Percentiles rank a stretch among this genome's conserved stretches.
Conservation (phyloP, 2,797 vertebrate species). For the Melopsittacus undulatus region DNA sequence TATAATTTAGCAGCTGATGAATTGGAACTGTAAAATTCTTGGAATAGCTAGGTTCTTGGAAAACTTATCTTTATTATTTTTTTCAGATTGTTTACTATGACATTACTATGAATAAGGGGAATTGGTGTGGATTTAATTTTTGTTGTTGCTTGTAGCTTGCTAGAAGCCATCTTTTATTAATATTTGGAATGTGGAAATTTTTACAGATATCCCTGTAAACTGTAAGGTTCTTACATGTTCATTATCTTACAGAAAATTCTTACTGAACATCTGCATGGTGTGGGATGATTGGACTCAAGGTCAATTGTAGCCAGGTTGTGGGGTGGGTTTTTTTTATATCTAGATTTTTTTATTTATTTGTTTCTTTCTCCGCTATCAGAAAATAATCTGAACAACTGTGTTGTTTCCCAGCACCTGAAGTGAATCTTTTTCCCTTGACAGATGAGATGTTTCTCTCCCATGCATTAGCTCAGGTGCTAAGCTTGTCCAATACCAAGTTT, state of each 20-base stretch:
- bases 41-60: background rate
- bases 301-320: background rate
- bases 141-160: background rate
- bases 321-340: too few relatives aligned
- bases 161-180: background rate
- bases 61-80: background rate
- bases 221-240: accelerated
- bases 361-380: accelerated
- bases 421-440: background rate
- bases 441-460: background rate
- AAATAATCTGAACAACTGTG: background rate
- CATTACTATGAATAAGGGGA: background rate
- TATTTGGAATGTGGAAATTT: background rate
- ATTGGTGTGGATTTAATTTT: background rate
- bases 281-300: background rate
- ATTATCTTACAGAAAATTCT: background rate
- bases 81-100: background rate
- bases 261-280: background rate
- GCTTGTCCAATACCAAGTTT: background rate
- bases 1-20: background rate
- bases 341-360: background rate
- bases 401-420: background rate
- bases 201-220: background rate
- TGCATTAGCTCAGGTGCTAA: accelerated
- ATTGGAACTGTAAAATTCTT: background rate